A percentile compares a stretch with the other conserved stretches of the same genome.
phyloP scores from a whole-genome alignment of 2,888 invertebrate species.

The Gnatocerus cornutus region DNA sequence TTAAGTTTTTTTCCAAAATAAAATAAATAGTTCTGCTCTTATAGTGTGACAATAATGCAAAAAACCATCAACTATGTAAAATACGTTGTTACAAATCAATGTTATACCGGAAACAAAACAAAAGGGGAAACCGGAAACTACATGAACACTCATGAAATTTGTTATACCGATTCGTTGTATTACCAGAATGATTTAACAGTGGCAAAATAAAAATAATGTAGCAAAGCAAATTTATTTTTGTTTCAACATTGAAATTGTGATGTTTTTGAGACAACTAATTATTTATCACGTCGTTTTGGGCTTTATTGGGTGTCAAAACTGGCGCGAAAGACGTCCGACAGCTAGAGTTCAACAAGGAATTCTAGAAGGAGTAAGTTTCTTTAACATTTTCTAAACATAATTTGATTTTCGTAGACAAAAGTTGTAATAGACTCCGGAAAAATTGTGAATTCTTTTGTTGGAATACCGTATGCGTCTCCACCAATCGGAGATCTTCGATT shows the following conservation, averaged over 20 bases:
- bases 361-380: slow-evolving; percentile 75
- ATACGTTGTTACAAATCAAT: slow-evolving; percentile 41
- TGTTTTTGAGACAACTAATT: slow-evolving; percentile 40
- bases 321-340: slow-evolving; percentile 67
- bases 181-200: slow-evolving; percentile 41
- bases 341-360: slow-evolving; percentile 75
- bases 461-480: slow-evolving; percentile 87
- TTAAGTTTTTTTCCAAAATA: no score
- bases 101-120: slow-evolving; percentile 56
- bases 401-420: slow-evolving; percentile 29
- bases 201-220: slow-evolving; percentile 44
- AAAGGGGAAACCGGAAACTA: slow-evolving; percentile 62
- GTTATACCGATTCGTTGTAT: slow-evolving; percentile 51
- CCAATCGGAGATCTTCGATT: slow-evolving; percentile 84
- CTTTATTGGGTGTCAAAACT: slow-evolving; percentile 48
- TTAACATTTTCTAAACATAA: background rate
- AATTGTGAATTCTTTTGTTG: slow-evolving; percentile 81
- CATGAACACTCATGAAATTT: slow-evolving; percentile 56
- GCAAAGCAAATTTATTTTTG: slow-evolving; percentile 41
- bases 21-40: no score
- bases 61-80: background rate
- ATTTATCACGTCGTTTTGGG: slow-evolving; percentile 38
- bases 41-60: background rate
- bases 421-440: slow-evolving; percentile 78
- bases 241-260: slow-evolving; percentile 35